phyloP scores from a whole-genome alignment of 2,888 invertebrate genomes.

The Ellobium chinense region DNA sequence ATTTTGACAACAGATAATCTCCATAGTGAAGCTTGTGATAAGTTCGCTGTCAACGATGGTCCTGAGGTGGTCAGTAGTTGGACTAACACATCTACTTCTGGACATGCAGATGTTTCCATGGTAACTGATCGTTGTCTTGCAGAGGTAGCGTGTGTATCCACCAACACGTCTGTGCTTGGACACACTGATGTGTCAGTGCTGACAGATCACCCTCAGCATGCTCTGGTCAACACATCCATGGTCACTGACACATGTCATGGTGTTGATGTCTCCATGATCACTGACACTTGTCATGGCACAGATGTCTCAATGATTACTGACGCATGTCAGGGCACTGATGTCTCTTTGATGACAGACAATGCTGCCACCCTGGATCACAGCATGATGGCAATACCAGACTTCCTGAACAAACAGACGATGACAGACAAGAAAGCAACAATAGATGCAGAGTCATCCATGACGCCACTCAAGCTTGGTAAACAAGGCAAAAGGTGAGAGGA shows the following conservation, averaged over 20 bases:
- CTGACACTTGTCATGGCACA: conserved; percentile 17
- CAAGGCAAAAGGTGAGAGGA: conserved; percentile 55
- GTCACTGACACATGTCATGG: conserved; percentile 22
- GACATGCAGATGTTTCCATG: not conserved
- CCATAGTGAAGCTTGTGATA: not conserved
- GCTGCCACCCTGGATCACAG: conserved; percentile 35
- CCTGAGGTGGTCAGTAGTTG: not conserved
- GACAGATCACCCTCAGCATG: conserved; percentile 9
- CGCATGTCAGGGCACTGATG: conserved; percentile 18
- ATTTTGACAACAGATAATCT: not conserved
- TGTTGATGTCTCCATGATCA: conserved; percentile 41
- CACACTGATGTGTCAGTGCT: not conserved
- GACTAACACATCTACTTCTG: not conserved
- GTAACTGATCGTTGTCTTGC: not conserved
- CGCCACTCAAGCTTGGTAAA: conserved; percentile 61
- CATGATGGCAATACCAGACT: conserved; percentile 40
- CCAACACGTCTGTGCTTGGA: not conserved
- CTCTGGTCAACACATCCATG: conserved; percentile 7
- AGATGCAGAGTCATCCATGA: conserved; percentile 61
- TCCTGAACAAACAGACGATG: conserved; percentile 54
- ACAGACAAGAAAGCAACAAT: conserved; percentile 49
- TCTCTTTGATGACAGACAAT: conserved; percentile 38
- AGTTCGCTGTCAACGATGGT: not conserved
- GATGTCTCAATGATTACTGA: conserved; percentile 25
- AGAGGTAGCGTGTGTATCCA: not conserved